Evolutionary conservation across 2,113 vertebrate species (phyloP), one percentile per base, ranked within the genome.

Genomic region (Thamnophis sirtalis): DNA sequence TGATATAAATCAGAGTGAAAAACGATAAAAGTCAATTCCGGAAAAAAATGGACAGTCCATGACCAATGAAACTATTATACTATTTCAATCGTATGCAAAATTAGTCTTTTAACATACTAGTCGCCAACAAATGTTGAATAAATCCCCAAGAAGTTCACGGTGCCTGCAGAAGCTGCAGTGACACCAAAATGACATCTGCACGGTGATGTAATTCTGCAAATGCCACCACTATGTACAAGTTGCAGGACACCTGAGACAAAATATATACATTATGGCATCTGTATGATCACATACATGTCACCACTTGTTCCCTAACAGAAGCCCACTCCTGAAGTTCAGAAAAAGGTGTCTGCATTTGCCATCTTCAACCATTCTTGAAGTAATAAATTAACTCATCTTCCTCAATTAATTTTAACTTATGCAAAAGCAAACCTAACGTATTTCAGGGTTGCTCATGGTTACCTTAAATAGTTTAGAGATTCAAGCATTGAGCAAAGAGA

Each of bases 1-100:
- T 95, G 95, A 94, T 95, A 95, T 93, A 96, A 93, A 95, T 96
- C 93, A 92, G 90, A 94, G 94, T 92, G 28, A 86, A 68, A 86
- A 91, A 87, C 2, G 28, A 24, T 94, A 92, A 90, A 95, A 93
- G 88, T 10, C 88, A 87, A 22, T 91, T 96, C 93, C 88, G 94
- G 93, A 92, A 88, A 93, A 94, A 88, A 80, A 80, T 19, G 33
- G 33, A 21, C 33, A 80, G 17, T 38, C 5, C 15, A 38, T 80
- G 33, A 38, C 33, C 68, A 80, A 80, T 80, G 17, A 80, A 80
- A 80, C 33, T 38, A 80, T 80, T 2, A 17, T 80, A 89, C 51
- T 9, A 4, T 88, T 94, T 3, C 92, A 88, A 50, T 92, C 95
- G 94, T 92, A 92, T 0, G 73, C 94, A 86, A 51, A 86, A 4